Base-by-base conservation (phyloP, 2,797 vertebrate genomes). In the Enteromius unitaeniatus region DNA sequence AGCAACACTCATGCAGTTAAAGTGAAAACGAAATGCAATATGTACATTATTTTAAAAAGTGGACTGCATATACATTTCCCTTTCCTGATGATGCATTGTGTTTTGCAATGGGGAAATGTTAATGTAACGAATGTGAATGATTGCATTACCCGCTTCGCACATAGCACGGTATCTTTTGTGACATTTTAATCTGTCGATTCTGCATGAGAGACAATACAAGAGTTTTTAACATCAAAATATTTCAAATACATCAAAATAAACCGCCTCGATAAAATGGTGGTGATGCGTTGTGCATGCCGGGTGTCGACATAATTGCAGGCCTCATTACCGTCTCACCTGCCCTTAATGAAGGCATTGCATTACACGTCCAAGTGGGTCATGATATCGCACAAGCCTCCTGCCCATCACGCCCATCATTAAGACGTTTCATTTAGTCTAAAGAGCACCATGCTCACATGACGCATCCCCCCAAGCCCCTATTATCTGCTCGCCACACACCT, bases 401-500 rank as follows among this genome's bases (percentile, higher is more conserved):
- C 70, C 58, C 68, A 67, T 78, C 47, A 53, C 5, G 19, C 23
- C 28, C 23, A 72, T 51, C 60, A 85, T 40, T 73, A 49, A 68
- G 40, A 74, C 19, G 6, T 78, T 42, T 87, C 26, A 78, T 85
- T 78, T 83, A 31, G 67, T 83, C 77, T 31, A 83, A 79, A 85
- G 70, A 80, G 68, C 58, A 73, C 47, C 67, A n/a, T 13, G 26
- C 79, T 79, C 79, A 28, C 37, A 53, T 70, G 78, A 58, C 42
- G 11, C 78, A 85, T 62, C 78, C 64, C 73, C 81, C 83, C 80
- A 78, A 37, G 37, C 67, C 40, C 85, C 79, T 26, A 89, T 89
- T 87, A 87, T 87, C 53, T 79, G 40, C 72, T 60, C 31, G 53
- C 81, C 82, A 86, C 79, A 88, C 88, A 89, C 88, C 86, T 89